Percentiles rank a stretch among this genome's conserved stretches.
Conservation (phyloP, 2,797 vertebrate genomes). For the Natrix natrix region DNA sequence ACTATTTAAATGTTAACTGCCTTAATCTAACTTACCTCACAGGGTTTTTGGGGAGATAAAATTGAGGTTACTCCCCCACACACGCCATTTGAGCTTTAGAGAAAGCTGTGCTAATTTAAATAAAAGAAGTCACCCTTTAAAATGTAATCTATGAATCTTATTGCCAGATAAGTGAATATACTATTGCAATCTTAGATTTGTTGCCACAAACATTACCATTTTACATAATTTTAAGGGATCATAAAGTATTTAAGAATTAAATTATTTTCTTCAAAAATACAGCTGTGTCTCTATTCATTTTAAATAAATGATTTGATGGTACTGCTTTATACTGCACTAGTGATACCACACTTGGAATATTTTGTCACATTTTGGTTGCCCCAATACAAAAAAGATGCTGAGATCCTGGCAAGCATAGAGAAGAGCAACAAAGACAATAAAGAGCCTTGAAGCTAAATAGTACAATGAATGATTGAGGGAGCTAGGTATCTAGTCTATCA, state of each 20-base stretch:
- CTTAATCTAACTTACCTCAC: background rate
- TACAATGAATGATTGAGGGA: background rate
- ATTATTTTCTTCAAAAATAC: background rate
- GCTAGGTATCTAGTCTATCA: background rate
- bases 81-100: background rate
- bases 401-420: background rate
- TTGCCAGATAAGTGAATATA: background rate
- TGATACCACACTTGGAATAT: background rate
- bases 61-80: background rate
- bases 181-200: background rate
- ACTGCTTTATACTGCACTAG: background rate
- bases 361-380: background rate
- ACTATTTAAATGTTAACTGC: background rate
- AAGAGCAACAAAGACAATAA: background rate
- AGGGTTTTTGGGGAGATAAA: background rate
- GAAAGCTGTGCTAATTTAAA: background rate
- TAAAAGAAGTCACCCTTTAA: background rate
- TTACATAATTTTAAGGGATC: background rate
- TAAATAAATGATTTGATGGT: background rate
- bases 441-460: background rate
- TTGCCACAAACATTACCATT: background rate
- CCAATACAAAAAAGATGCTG: background rate
- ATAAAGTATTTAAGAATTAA: background rate
- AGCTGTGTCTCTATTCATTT: background rate
- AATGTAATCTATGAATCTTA: background rate